phyloP scores from a whole-genome alignment of 2,797 vertebrate genomes.

The Limnodromus scolopaceus region DNA sequence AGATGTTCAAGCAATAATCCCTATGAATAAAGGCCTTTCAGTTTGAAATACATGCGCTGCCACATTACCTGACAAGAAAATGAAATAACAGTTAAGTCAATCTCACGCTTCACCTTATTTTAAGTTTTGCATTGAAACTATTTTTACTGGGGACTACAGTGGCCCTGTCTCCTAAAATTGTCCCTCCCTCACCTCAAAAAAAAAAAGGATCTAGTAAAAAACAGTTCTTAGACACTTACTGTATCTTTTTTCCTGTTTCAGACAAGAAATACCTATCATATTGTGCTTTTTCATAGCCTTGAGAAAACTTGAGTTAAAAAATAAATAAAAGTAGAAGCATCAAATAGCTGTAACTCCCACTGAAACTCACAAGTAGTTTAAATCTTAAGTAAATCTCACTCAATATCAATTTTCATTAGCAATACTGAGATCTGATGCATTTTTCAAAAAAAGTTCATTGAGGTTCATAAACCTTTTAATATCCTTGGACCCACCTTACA shows the following conservation, averaged over 20 bases:
- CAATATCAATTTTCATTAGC: neutral
- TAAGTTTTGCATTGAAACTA: neutral
- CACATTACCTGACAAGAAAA: neutral
- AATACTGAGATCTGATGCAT: fast-evolving
- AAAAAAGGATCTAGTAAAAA: neutral
- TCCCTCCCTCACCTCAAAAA: neutral
- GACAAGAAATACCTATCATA: neutral
- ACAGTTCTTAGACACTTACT: fast-evolving
- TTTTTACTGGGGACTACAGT: neutral
- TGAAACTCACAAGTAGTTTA: neutral
- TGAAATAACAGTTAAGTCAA: neutral
- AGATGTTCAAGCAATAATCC: neutral
- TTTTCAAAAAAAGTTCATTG: neutral
- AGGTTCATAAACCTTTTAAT: neutral
- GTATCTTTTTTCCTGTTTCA: neutral
- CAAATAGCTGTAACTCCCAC: neutral
- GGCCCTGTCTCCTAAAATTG: neutral
- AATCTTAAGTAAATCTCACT: neutral
- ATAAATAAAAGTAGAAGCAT: neutral
- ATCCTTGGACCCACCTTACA: neutral
- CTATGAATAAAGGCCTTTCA: neutral
- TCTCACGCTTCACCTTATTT: neutral
- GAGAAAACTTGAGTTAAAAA: neutral
- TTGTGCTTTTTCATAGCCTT: neutral
- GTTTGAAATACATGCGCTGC: neutral